A percentile compares a stretch with the other conserved stretches of the same genome.
Evolutionary conservation across 2,113 vertebrate genomes (phyloP).

Genomic region (Scolopax mira): DNA sequence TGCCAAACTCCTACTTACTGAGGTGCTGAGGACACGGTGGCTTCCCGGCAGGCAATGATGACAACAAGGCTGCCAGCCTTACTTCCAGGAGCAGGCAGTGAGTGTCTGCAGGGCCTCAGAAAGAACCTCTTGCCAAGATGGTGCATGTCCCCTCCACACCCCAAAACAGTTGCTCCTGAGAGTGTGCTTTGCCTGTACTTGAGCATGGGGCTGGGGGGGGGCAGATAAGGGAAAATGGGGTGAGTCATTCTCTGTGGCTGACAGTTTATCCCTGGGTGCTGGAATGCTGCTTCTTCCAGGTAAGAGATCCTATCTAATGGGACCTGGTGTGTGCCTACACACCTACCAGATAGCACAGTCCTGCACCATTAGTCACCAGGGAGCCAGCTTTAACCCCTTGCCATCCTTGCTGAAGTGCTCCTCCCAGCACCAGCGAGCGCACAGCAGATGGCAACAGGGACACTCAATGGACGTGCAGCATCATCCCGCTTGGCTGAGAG

Average conservation of each 20-base stretch:
- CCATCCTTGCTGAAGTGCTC: not conserved
- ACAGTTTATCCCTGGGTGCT: not conserved
- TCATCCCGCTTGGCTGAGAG: not conserved
- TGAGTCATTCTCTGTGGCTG: conserved; percentile 15
- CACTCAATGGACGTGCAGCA: fast-evolving
- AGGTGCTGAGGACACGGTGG: not conserved
- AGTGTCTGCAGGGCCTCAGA: not conserved
- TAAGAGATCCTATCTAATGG: conserved; percentile 44
- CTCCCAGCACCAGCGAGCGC: fast-evolving
- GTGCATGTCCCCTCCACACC: too few relatives aligned
- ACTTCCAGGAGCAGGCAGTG: fast-evolving
- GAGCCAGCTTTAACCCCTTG: conserved; percentile 33
- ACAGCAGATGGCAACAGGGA: not conserved
- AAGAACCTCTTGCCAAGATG: not conserved
- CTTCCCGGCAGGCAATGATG: not conserved
- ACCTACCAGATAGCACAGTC: conserved; percentile 47
- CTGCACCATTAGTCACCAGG: conserved; percentile 21
- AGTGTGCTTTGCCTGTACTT: not conserved
- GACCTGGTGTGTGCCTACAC: conserved; percentile 45
- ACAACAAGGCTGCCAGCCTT: not conserved
- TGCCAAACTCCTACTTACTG: not conserved
- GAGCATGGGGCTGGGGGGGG: not conserved
- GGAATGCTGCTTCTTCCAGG: conserved; percentile 60
- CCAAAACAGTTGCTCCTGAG: not conserved
- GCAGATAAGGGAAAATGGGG: not conserved